Conservation (phyloP, 1,140 invertebrate genomes). For the Drosophila mayri region DNA sequence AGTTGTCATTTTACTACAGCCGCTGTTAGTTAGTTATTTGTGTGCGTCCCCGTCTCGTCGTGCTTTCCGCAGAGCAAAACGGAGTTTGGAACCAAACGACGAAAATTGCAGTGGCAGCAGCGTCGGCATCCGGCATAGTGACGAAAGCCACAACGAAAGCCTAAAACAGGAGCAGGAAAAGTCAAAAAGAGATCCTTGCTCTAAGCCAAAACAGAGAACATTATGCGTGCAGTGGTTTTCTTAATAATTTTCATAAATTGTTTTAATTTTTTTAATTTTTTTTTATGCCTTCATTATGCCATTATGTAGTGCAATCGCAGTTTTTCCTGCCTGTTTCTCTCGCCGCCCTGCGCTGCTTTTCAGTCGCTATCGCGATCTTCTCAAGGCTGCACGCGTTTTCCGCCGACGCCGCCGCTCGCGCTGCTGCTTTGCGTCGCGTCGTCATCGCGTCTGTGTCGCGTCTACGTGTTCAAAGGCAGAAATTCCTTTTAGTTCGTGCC, state of each 20-base stretch:
- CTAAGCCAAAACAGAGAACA: not conserved
- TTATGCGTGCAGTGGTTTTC: constrained; percentile 11
- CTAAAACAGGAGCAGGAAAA: not conserved
- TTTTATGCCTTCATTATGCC: constrained; percentile 23
- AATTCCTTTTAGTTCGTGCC: constrained; percentile 76
- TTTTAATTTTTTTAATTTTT: not conserved
- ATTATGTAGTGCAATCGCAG: constrained; percentile 10
- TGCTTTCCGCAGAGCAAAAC: constrained; percentile 26
- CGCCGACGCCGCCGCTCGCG: constrained; percentile 33
- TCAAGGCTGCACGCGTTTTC: constrained; percentile 60
- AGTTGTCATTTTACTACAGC: constrained; percentile 82
- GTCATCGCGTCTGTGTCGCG: constrained; percentile 48
- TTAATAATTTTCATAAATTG: not conserved
- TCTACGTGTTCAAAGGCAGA: constrained; percentile 73
- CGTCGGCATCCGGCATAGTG: constrained; percentile 15
- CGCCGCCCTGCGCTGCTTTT: constrained; percentile 9
- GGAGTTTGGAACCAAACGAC: constrained; percentile 17
- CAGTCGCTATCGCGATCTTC: constrained; percentile 46
- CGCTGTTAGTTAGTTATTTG: constrained; percentile 80
- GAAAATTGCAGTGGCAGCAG: constrained; percentile 14
- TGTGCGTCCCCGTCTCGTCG: constrained; percentile 72
- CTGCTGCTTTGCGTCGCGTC: constrained; percentile 39
- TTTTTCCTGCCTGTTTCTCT: constrained; percentile 8
- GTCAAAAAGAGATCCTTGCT: constrained; percentile 6
- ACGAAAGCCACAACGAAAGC: not conserved